Evolutionary conservation across 2,113 vertebrate genomes (phyloP), one percentile per base, ranked within the genome.

Genomic region (Propithecus coquereli): DNA sequence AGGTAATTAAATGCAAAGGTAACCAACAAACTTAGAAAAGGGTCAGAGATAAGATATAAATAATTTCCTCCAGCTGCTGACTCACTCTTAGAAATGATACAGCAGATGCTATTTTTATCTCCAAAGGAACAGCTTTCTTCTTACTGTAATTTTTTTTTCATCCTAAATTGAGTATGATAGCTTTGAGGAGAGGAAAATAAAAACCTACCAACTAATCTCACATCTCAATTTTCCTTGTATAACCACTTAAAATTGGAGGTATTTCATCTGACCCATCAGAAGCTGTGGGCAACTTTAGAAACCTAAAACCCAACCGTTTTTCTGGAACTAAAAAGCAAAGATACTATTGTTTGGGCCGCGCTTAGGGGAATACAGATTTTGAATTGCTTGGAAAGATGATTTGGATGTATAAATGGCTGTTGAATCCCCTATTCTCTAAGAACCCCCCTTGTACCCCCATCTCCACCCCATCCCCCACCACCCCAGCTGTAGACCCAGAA

Each of bases 81-180:
- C 86, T 66, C 27, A 30, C 54, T 77, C 86, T 54, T 40, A 32
- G 23, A 63, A 95, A 17, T 66, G 23, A 88, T 52, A 22, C 50
- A 91, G 47, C 63, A 83, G 59, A 66, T 76, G 57, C 90, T 70
- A 63, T 94, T 95, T 96, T 92, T 94, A 95, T 92, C 92, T 95
- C 74, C 34, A 79, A 50, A 71, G 61, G 54, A 89, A 74, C 30
- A 52, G 47, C 27, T 45, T 81, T 83, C 87, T 71, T 65, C 83
- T 89, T 93, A 52, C 93, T 94, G 34, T 50, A 80, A 92, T 22
- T 16, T 27, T 76, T 71, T 47, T 71, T 47, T 80, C 25, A 65
- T 74, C 61, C 50, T 83, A 59, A 86, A 74, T 84, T 65, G 66
- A 59, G 22, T 34, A 43, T 50, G 50, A 87, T 83, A 37, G 34